Percentiles rank a stretch among this genome's conserved stretches.
phyloP scores from a whole-genome alignment of 2,888 invertebrate species.

The Lochmaea capreae region DNA sequence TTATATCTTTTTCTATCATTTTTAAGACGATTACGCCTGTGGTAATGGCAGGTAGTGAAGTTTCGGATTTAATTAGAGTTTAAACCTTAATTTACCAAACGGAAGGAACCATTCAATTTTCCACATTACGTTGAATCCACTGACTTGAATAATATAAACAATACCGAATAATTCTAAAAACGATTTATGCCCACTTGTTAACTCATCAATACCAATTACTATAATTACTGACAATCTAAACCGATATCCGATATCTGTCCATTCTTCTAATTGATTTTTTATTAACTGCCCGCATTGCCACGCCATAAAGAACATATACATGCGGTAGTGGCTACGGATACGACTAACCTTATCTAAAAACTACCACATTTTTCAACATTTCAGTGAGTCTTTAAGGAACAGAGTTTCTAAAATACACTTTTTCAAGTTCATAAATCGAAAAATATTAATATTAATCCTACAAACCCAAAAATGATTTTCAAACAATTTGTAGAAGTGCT shows the following conservation, averaged over 20 bases:
- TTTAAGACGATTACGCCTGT: conserved; percentile 24
- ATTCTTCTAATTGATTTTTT: conserved; percentile 57
- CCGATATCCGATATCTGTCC: conserved; percentile 44
- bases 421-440: too few species aligned
- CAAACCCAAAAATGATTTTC: background rate
- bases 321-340: background rate
- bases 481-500: background rate
- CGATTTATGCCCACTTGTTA: background rate
- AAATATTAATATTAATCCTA: too few species aligned
- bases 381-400: too few species aligned
- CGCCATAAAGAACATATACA: background rate
- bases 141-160: conserved; percentile 6
- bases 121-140: conserved; percentile 14
- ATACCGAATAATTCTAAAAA: background rate
- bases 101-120: background rate
- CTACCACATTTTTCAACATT: too few species aligned
- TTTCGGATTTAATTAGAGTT: conserved; percentile 14
- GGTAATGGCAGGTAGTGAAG: conserved; percentile 28
- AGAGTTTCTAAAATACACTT: too few species aligned
- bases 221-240: conserved; percentile 56
- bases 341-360: background rate
- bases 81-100: background rate
- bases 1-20: conserved; percentile 30
- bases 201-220: conserved; percentile 59
- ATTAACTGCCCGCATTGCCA: conserved; percentile 54